Conservation (phyloP, 2,797 vertebrate genomes). For the Cottoperca gobio region DNA sequence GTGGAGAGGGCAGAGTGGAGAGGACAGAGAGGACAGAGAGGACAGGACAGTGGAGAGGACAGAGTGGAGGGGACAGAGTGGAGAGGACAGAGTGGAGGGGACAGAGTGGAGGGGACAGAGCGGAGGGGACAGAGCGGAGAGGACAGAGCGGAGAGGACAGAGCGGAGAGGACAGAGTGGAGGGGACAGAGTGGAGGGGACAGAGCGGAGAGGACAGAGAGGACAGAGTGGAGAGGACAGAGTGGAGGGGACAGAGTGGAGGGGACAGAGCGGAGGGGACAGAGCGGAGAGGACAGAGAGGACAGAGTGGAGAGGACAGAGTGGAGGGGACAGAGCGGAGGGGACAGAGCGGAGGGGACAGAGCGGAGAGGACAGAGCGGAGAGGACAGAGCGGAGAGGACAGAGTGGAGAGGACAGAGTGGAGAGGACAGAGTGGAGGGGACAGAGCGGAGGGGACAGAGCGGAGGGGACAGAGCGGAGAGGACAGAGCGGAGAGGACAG, state of each 20-base stretch:
- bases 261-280: background rate
- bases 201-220: background rate
- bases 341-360: no score
- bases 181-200: background rate
- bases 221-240: background rate
- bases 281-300: background rate
- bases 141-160: no score
- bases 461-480: background rate
- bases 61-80: background rate
- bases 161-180: background rate
- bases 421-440: background rate
- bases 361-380: background rate
- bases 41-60: no score
- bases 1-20: background rate
- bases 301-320: no score
- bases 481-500: no score
- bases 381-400: no score
- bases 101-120: background rate
- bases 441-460: no score
- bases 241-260: background rate
- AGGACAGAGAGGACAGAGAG: no score
- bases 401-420: background rate
- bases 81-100: background rate
- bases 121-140: no score
- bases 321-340: background rate